A percentile compares a stretch with the other conserved stretches of the same genome.
phyloP scores from a whole-genome alignment of 2,113 vertebrate genomes.

The Monarcha castaneiventris region DNA sequence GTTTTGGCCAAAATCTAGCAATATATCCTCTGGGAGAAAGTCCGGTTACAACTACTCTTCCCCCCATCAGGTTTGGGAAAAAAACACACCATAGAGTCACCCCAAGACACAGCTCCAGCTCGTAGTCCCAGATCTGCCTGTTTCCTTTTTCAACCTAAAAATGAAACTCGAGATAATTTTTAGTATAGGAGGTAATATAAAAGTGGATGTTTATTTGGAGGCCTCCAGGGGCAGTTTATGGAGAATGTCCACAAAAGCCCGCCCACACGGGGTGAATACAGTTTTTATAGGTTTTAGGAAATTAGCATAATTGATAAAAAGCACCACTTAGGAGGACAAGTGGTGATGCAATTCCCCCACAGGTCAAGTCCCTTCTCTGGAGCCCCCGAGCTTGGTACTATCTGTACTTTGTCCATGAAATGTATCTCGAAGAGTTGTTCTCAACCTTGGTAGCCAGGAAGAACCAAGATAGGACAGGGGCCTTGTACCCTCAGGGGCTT shows the following conservation, averaged over 20 bases:
- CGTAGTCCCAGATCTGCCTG: background rate
- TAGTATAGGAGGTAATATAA: background rate
- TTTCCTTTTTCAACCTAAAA: background rate
- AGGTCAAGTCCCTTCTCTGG: background rate
- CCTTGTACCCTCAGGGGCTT: background rate
- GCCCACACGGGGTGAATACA: background rate
- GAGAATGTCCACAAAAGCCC: background rate
- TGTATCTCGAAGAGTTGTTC: background rate
- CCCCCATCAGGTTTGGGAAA: too few relatives aligned
- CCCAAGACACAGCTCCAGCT: background rate
- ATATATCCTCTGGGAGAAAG: too few relatives aligned
- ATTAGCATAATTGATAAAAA: background rate
- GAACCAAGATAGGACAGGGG: background rate
- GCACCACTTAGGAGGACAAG: background rate
- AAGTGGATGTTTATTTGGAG: background rate
- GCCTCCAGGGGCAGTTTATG: background rate
- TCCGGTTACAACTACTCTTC: too few relatives aligned
- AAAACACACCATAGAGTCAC: too few relatives aligned
- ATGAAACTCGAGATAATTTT: background rate
- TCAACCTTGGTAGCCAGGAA: background rate
- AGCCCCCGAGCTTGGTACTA: background rate
- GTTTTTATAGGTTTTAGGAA: background rate
- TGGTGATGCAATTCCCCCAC: background rate
- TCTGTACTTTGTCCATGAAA: background rate
- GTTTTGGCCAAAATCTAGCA: too few relatives aligned